phyloP scores from a whole-genome alignment of 92 coral and sea anemone genomes.

The Bergia sp. region DNA sequence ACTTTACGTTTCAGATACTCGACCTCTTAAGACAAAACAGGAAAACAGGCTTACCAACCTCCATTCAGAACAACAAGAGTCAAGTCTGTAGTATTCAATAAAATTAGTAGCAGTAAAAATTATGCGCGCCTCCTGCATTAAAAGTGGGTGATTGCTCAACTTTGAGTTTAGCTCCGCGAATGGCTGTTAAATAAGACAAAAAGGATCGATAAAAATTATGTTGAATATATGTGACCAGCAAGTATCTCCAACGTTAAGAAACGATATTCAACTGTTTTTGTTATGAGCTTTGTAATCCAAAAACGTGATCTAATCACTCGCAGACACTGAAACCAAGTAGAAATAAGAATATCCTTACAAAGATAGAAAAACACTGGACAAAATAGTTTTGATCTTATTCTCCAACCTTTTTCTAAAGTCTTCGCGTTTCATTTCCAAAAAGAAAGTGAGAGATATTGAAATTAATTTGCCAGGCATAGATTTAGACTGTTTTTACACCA shows the following conservation, averaged over 20 bases:
- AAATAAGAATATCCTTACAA: background rate
- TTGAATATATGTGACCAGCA: background rate
- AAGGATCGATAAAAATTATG: background rate
- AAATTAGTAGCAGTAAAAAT: background rate
- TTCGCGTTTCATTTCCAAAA: background rate
- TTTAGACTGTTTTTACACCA: background rate
- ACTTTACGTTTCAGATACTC: constrained; percentile 61
- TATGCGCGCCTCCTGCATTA: background rate
- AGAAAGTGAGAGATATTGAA: background rate
- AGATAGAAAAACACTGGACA: background rate
- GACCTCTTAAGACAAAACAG: constrained; percentile 86
- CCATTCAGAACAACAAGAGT: constrained; percentile 86
- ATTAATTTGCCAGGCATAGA: background rate
- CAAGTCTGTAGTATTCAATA: constrained; percentile 86
- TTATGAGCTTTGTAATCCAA: background rate
- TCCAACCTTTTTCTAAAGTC: background rate
- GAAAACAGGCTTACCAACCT: constrained; percentile 73
- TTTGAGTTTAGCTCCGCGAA: background rate
- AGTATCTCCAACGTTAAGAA: background rate
- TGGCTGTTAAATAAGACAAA: background rate
- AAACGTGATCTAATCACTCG: background rate
- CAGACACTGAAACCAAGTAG: background rate
- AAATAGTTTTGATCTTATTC: too few relatives aligned
- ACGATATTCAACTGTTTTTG: background rate
- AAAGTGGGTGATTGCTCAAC: background rate